Evolutionary conservation across 2,113 vertebrate species (phyloP).

Genomic region (Anguilla rostrata): DNA sequence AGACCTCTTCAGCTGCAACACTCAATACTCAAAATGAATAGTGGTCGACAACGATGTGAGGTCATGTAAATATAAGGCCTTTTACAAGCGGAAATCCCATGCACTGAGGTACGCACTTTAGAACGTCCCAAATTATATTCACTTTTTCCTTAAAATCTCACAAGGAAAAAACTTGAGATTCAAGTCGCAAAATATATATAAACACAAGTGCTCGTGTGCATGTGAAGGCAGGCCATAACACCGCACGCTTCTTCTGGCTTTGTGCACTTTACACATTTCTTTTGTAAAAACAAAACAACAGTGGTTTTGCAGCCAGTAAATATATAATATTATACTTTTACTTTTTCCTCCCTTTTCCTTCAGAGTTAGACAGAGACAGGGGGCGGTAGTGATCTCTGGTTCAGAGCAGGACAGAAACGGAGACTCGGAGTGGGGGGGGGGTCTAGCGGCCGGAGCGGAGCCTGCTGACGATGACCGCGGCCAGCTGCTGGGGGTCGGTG

Average conservation of each 20-base stretch:
- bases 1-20: conserved; percentile 45
- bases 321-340: conserved; percentile 21
- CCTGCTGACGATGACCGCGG: conserved; percentile 93
- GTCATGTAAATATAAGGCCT: conserved; percentile 79
- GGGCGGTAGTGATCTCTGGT: neutral
- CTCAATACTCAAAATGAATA: conserved; percentile 11
- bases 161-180: conserved; percentile 17
- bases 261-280: conserved; percentile 24
- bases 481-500: conserved; percentile 94
- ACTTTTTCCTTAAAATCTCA: conserved; percentile 34
- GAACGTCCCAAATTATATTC: conserved; percentile 30
- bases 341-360: neutral
- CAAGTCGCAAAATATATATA: conserved; percentile 60
- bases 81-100: conserved; percentile 78
- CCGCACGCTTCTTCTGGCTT: conserved; percentile 6
- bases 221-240: conserved; percentile 8
- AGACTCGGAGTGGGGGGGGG: neutral
- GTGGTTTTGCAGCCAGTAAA: conserved; percentile 14
- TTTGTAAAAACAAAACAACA: conserved; percentile 8
- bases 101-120: conserved; percentile 82
- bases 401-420: neutral
- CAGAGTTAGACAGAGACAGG: neutral
- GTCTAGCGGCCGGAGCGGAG: conserved; percentile 85
- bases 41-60: conserved; percentile 59
- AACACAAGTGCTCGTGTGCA: conserved; percentile 50